phyloP scores from a whole-genome alignment of 2,888 invertebrate genomes.

The Polietes domitor region DNA sequence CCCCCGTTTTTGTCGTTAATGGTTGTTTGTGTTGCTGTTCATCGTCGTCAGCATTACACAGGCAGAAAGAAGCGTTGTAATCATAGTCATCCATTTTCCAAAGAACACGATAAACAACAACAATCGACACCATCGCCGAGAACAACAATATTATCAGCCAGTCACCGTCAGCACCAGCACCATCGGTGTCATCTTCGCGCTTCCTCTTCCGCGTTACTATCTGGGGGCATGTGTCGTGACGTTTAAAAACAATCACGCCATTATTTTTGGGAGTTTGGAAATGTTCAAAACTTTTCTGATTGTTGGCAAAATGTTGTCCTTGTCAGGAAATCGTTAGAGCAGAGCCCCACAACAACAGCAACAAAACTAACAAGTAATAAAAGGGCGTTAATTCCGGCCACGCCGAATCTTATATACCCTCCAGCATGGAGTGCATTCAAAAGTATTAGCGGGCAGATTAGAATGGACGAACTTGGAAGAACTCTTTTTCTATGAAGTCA shows the following conservation, averaged over 20 bases:
- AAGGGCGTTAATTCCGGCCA: too few relatives aligned
- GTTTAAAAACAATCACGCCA: slow-evolving; percentile 28
- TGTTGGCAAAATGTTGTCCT: slow-evolving; percentile 7
- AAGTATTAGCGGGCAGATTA: too few relatives aligned
- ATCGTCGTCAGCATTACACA: not conserved
- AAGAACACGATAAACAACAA: not conserved
- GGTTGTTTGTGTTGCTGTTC: slow-evolving; percentile 3
- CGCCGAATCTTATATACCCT: too few relatives aligned
- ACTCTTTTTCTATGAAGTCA: too few relatives aligned
- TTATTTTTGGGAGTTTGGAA: slow-evolving; percentile 15
- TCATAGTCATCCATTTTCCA: not conserved
- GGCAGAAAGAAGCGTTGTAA: not conserved
- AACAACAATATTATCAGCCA: not conserved
- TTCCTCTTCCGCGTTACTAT: not conserved
- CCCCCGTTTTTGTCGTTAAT: not conserved
- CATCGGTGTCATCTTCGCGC: not conserved
- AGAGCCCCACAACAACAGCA: not conserved
- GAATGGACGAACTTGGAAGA: too few relatives aligned
- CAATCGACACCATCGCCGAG: not conserved
- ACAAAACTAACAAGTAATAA: too few relatives aligned
- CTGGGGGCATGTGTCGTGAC: not conserved
- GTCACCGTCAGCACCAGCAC: not conserved
- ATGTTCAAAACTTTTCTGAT: not conserved
- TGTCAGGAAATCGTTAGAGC: slow-evolving; percentile 7
- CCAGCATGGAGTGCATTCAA: too few relatives aligned